Conservation (phyloP, 2,797 vertebrate species). For the Myripristis jacobus region DNA sequence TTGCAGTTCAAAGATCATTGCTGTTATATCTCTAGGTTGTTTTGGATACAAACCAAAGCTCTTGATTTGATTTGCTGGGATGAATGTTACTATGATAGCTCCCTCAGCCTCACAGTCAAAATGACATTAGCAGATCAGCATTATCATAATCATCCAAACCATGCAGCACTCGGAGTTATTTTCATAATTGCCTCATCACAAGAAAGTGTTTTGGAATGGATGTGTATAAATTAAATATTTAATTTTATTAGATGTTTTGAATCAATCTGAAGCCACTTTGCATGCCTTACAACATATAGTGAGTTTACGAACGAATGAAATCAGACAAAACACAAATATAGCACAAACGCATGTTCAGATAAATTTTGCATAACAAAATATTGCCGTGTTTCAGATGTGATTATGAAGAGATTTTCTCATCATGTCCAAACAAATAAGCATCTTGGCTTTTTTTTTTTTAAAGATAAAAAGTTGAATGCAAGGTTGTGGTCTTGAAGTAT, state of each 20-base stretch:
- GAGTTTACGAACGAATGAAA: background rate
- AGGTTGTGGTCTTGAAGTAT: constrained; percentile 49
- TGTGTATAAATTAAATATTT: constrained; percentile 61
- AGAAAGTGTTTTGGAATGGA: constrained; percentile 60
- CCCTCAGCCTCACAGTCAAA: constrained; percentile 75
- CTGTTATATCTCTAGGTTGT: constrained; percentile 77
- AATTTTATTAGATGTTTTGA: constrained; percentile 67
- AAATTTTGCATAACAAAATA: too few species aligned
- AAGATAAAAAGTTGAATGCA: constrained; percentile 41
- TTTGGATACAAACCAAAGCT: constrained; percentile 81
- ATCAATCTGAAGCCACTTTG: constrained; percentile 12
- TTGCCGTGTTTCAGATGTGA: background rate
- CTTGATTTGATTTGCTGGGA: constrained; percentile 79
- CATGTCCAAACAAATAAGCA: constrained; percentile 19
- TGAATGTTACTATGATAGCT: constrained; percentile 75
- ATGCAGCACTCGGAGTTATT: constrained; percentile 73
- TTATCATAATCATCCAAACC: constrained; percentile 82
- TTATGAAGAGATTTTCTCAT: background rate
- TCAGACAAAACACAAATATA: constrained; percentile 18
- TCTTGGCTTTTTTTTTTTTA: constrained; percentile 15
- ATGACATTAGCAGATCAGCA: constrained; percentile 79
- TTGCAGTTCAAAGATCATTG: constrained; percentile 81
- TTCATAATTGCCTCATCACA: constrained; percentile 77
- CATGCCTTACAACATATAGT: background rate
- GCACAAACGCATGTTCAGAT: background rate